Conservation (phyloP, 2,888 invertebrate species). For the Drosophila sordidula region DNA sequence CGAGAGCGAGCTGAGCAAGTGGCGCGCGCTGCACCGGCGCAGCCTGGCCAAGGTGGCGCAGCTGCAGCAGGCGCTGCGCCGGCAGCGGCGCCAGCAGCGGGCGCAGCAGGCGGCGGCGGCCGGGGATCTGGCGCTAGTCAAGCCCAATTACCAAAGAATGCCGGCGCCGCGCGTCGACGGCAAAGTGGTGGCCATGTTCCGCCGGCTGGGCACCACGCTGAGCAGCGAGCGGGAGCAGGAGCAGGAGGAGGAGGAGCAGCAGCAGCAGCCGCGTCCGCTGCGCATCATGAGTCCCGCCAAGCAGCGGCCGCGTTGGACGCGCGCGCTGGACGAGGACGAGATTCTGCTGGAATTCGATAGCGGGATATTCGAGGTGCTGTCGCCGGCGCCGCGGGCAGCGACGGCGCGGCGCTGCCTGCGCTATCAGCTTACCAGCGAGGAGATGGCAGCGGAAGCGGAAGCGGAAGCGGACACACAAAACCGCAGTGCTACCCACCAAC, state of each 20-base stretch:
- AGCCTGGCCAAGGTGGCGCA: conserved; percentile 54
- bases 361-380: conserved; percentile 84
- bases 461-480: conserved; percentile 32
- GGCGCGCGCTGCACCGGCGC: conserved; percentile 64
- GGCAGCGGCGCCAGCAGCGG: conserved; percentile 3
- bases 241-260: background rate
- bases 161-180: conserved; percentile 81
- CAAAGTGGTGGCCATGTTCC: conserved; percentile 83
- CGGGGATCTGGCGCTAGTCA: conserved; percentile 39
- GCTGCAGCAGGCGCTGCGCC: conserved; percentile 36
- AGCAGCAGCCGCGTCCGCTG: conserved; percentile 28
- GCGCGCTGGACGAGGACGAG: conserved; percentile 81
- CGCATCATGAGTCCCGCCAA: conserved; percentile 83
- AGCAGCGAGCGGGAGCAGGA: conserved; percentile 70
- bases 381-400: conserved; percentile 41
- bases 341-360: conserved; percentile 84
- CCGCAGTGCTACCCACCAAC: conserved; percentile 58
- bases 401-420: conserved; percentile 53
- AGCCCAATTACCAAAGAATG: conserved; percentile 62
- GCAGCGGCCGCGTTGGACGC: conserved; percentile 78
- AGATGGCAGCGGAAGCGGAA: conserved; percentile 34
- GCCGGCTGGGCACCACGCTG: conserved; percentile 83
- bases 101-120: conserved; percentile 3
- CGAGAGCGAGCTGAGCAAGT: conserved; percentile 55
- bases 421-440: conserved; percentile 57